phyloP scores from a whole-genome alignment of 1,140 invertebrate genomes.

The Drosophila funebris region DNA sequence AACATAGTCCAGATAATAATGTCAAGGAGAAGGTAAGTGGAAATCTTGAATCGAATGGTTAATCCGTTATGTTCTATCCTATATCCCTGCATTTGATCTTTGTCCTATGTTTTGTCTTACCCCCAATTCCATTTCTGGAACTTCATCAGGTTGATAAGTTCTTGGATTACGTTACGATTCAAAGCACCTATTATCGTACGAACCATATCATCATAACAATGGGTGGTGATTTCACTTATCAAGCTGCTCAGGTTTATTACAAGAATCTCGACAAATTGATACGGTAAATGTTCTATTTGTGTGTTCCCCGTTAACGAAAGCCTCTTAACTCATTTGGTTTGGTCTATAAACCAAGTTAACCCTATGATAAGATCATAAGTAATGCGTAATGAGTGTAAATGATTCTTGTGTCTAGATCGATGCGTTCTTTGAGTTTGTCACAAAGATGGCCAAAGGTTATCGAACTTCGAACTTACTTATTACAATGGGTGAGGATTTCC shows the following conservation, averaged over 20 bases:
- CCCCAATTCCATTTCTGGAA: slow-evolving; percentile 6
- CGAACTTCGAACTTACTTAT: slow-evolving; percentile 91
- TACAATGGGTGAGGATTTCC: slow-evolving; percentile 96
- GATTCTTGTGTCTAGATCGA: slow-evolving; percentile 84
- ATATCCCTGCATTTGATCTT: slow-evolving; percentile 17
- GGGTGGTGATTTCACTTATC: slow-evolving; percentile 97
- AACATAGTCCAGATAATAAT: slow-evolving; percentile 89
- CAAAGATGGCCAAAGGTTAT: slow-evolving; percentile 85
- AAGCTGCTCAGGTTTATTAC: slow-evolving; percentile 93
- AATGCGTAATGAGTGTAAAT: slow-evolving; percentile 4
- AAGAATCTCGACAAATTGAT: slow-evolving; percentile 96
- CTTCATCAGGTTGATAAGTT: slow-evolving; percentile 86
- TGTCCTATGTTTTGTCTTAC: slow-evolving; percentile 42
- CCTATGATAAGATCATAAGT: neutral
- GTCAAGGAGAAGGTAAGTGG: slow-evolving; percentile 86
- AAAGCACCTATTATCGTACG: slow-evolving; percentile 86
- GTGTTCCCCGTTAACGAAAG: slow-evolving; percentile 57
- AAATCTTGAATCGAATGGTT: neutral
- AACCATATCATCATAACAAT: slow-evolving; percentile 95
- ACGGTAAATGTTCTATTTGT: slow-evolving; percentile 85
- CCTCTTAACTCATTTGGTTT: slow-evolving; percentile 41
- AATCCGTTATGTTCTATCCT: slow-evolving; percentile 1
- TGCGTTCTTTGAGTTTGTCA: slow-evolving; percentile 86
- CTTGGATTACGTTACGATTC: slow-evolving; percentile 85
- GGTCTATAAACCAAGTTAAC: slow-evolving; percentile 16